Evolutionary conservation across 2,888 invertebrate genomes (phyloP).

Genomic region (Agrypnus murinus): DNA sequence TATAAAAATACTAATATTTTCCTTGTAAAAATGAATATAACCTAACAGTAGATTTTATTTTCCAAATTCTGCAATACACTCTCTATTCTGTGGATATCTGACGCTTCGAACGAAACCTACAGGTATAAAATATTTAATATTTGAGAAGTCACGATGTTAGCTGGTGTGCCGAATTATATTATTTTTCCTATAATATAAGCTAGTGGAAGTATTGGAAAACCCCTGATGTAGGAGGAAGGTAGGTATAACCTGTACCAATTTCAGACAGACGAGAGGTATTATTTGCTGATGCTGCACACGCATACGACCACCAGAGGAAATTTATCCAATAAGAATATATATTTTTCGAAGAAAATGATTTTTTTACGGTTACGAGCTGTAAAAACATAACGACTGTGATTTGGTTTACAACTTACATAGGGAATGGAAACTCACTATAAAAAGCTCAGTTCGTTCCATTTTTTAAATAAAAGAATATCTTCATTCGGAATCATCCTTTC

Average conservation of each 20-base stretch:
- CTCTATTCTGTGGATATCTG: no score
- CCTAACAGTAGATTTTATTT: no score
- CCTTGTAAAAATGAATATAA: no score
- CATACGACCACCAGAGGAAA: slow-evolving; percentile 30
- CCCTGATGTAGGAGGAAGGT: slow-evolving; percentile 11
- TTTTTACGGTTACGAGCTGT: slow-evolving; percentile 33
- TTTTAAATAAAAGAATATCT: no score
- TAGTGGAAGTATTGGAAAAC: slow-evolving; percentile 17
- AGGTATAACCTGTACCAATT: slow-evolving; percentile 26
- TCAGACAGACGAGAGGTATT: slow-evolving; percentile 32
- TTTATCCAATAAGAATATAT: slow-evolving; percentile 34
- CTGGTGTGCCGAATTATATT: slow-evolving; percentile 27
- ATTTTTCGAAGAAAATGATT: slow-evolving; percentile 29
- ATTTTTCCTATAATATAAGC: slow-evolving; percentile 29
- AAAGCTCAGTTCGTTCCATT: no score
- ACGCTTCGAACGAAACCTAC: background rate
- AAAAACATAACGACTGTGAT: slow-evolving; percentile 30
- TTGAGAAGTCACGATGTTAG: slow-evolving; percentile 21
- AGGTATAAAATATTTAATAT: slow-evolving; percentile 33
- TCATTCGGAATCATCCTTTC: no score
- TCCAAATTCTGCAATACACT: no score
- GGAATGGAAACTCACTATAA: slow-evolving; percentile 17
- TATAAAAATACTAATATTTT: no score
- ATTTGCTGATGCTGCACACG: slow-evolving; percentile 34
- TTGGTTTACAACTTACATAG: slow-evolving; percentile 20